phyloP scores from a whole-genome alignment of 2,888 invertebrate genomes.

The Euplexia lucipara region DNA sequence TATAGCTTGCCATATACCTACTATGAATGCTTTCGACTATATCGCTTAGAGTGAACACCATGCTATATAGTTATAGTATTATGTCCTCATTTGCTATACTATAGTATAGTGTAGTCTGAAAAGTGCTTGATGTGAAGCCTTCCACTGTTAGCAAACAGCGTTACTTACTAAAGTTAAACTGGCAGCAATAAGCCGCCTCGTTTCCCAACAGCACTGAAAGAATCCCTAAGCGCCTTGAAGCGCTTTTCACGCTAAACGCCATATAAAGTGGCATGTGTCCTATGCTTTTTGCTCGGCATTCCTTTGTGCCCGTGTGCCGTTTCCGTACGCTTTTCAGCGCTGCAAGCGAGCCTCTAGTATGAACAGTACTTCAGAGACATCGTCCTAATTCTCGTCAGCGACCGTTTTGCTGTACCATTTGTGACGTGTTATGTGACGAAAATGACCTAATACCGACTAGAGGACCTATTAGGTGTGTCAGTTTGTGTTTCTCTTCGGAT shows the following conservation, averaged over 20 bases:
- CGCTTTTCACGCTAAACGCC: slow-evolving; percentile 65
- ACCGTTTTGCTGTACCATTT: slow-evolving; percentile 64
- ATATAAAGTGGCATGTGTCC: slow-evolving; percentile 73
- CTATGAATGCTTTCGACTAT: no score
- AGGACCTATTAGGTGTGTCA: slow-evolving; percentile 12
- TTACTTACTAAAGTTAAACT: slow-evolving; percentile 32
- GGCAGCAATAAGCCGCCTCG: slow-evolving; percentile 35
- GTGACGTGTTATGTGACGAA: slow-evolving; percentile 47
- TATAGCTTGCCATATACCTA: no score
- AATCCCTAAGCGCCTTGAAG: slow-evolving; percentile 63
- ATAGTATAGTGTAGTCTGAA: no score
- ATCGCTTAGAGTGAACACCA: no score
- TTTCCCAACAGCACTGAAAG: slow-evolving; percentile 35
- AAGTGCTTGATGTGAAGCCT: not conserved
- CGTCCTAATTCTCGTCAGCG: slow-evolving; percentile 67
- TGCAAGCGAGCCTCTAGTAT: slow-evolving; percentile 45
- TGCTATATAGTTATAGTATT: no score
- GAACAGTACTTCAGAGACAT: slow-evolving; percentile 58
- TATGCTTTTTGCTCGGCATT: slow-evolving; percentile 69
- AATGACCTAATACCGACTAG: slow-evolving; percentile 54
- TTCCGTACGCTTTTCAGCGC: slow-evolving; percentile 73
- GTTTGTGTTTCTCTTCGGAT: slow-evolving; percentile 18
- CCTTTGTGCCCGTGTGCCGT: slow-evolving; percentile 73
- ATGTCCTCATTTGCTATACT: no score
- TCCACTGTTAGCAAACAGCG: not conserved